A percentile compares a stretch with the other conserved stretches of the same genome.
These are phyloP conservation scores for Pseudochromis fuscus DNA, from an alignment of 2,797 vertebrate genomes.

Conservation along the genomic window DNA sequence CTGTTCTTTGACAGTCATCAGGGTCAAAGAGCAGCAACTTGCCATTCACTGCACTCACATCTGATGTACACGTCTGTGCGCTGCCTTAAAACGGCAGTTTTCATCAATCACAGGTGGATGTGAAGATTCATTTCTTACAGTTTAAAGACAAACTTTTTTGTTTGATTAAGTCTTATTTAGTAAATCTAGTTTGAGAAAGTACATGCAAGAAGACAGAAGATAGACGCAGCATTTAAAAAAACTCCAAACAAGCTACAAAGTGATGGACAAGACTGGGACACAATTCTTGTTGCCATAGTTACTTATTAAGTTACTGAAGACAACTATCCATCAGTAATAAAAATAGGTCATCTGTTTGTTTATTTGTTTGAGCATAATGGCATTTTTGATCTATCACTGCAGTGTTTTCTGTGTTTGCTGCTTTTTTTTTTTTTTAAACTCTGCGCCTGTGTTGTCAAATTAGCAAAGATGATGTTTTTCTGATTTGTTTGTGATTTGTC, in stretches of 20 bases:
- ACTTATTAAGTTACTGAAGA: neutral
- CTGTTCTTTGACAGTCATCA: conserved; percentile 45
- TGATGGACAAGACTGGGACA: neutral
- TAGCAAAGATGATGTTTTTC: neutral
- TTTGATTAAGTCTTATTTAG: neutral
- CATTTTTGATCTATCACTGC: neutral
- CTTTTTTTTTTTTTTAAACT: neutral
- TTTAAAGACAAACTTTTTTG: neutral
- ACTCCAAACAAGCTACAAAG: neutral
- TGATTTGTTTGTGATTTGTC: conserved; percentile 4
- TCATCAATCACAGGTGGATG: neutral
- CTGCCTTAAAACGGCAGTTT: neutral
- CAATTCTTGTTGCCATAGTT: neutral
- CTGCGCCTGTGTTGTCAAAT: too few relatives aligned
- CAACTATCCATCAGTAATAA: neutral
- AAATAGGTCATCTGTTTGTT: neutral
- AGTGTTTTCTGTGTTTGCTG: neutral
- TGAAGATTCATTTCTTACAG: conserved; percentile 9
- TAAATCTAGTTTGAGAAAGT: neutral
- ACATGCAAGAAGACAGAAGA: neutral
- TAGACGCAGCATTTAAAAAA: neutral
- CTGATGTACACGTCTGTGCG: conserved; percentile 18
- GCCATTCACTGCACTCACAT: conserved; percentile 4
- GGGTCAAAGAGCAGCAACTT: conserved; percentile 28
- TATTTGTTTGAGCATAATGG: neutral